Base-by-base conservation (phyloP, 2,113 vertebrate species). In the Apodemus speciosus region DNA sequence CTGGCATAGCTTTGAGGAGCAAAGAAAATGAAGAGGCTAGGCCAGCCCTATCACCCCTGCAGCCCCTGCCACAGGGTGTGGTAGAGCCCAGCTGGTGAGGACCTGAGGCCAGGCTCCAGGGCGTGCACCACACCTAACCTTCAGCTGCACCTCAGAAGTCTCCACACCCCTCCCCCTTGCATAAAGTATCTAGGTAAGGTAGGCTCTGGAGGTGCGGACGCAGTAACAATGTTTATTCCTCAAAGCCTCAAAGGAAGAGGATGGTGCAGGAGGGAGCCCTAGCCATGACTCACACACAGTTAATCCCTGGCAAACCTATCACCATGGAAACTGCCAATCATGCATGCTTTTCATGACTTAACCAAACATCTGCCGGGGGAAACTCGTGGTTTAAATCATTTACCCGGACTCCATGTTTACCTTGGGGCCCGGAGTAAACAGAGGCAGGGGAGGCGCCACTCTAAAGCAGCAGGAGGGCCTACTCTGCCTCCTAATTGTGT, bases 241-340 rank as follows among this genome's bases (percentile, higher is more conserved):
- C 88, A 49, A 53, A 91, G 92, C 30, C 56, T 16, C 73, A 64
- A 93, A 40, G 72, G 81, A 77, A 94, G 86, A 96, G 90, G 87
- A 93, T 73, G 84, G 89, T 0, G 32, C 56, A 76, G 96, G 94
- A 97, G 92, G 69, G 71, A 88, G 93, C 92, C 84, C 90, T 91
- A 95, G 91, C 69, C 86, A 76, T 93, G 95, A 98, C 92, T 97
- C 97, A 96, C 94, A 97, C 96, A 88, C 90, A 94, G 93, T 66
- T 98, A 98, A 98, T 98, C 97, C 97, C 97, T 96, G 89, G 96
- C 97, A 97, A 98, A 96, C 95, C 96, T 92, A 88, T 98, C 9
- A 1, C 98, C 97, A 98, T 97, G 97, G 98, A 97, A 98, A 98
- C 98, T 97, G 94, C 95, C 97, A 97, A 98, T 98, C 97, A 98